Evolutionary conservation across 2,797 vertebrate species (phyloP).

Genomic region (Pelobates cultripes): DNA sequence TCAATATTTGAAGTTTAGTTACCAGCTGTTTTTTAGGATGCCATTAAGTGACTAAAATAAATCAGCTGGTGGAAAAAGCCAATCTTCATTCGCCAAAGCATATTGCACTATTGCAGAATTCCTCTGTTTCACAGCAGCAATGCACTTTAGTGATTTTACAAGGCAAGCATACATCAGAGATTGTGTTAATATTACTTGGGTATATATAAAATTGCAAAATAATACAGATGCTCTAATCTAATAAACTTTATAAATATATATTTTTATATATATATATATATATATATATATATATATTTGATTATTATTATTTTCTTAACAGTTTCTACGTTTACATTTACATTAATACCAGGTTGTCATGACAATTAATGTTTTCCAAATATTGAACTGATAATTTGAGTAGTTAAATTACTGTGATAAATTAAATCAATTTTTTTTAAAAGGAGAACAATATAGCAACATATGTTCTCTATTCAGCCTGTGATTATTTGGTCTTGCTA

Average conservation of each 20-base stretch:
- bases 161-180: slow-evolving; percentile 65
- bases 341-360: slow-evolving; percentile 68
- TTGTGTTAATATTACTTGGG: slow-evolving; percentile 58
- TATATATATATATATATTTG: too few relatives aligned
- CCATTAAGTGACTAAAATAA: slow-evolving; percentile 81
- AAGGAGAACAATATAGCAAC: not conserved
- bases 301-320: slow-evolving; percentile 25
- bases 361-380: slow-evolving; percentile 18
- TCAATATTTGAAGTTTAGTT: slow-evolving; percentile 88
- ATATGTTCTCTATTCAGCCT: not conserved
- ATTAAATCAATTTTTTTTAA: slow-evolving; percentile 2
- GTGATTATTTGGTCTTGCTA: too few relatives aligned
- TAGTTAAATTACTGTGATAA: not conserved
- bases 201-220: not conserved
- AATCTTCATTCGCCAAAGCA: slow-evolving; percentile 61
- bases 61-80: slow-evolving; percentile 70
- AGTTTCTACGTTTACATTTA: slow-evolving; percentile 64
- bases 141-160: slow-evolving; percentile 56
- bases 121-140: slow-evolving; percentile 79
- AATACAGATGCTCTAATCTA: too few relatives aligned
- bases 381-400: slow-evolving; percentile 20
- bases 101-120: slow-evolving; percentile 64
- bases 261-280: too few relatives aligned
- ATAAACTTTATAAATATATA: too few relatives aligned
- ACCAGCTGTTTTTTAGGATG: slow-evolving; percentile 94